Evolutionary conservation across 2,797 vertebrate genomes (phyloP).

Genomic region (Sebastes trivittatus): DNA sequence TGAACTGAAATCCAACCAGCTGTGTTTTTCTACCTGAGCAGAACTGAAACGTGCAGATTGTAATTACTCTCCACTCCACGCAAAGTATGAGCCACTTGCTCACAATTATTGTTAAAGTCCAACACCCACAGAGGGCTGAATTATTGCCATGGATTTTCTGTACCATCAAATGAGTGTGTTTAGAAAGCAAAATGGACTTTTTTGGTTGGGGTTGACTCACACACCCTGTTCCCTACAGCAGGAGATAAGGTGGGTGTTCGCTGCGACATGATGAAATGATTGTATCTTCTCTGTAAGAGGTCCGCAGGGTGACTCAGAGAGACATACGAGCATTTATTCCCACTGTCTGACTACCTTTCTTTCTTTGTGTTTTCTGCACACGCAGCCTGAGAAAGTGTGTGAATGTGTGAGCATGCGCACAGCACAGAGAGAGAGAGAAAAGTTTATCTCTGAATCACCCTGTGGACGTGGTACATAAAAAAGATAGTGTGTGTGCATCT

Average conservation of each 20-base stretch:
- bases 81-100: slow-evolving; percentile 54
- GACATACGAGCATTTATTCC: slow-evolving; percentile 29
- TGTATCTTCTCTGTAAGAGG: slow-evolving; percentile 65
- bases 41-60: slow-evolving; percentile 31
- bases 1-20: slow-evolving; percentile 35
- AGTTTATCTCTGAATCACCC: slow-evolving; percentile 35
- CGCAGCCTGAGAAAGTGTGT: background rate
- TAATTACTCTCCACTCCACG: slow-evolving; percentile 53
- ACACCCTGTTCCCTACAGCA: slow-evolving; percentile 50
- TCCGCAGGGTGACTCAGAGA: slow-evolving; percentile 56
- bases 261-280: slow-evolving; percentile 70
- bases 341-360: slow-evolving; percentile 30
- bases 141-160: slow-evolving; percentile 48
- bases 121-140: slow-evolving; percentile 27
- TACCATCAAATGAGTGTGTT: slow-evolving; percentile 48
- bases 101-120: slow-evolving; percentile 43
- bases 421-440: background rate
- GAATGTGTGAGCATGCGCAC: background rate
- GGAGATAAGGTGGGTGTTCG: slow-evolving; percentile 58
- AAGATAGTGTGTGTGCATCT: background rate
- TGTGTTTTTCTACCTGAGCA: slow-evolving; percentile 27
- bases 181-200: slow-evolving; percentile 46
- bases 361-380: slow-evolving; percentile 39
- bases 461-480: slow-evolving; percentile 11
- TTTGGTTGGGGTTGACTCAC: slow-evolving; percentile 46